Base-by-base conservation (phyloP, 2,113 vertebrate genomes). In the Oreochromis aureus region DNA sequence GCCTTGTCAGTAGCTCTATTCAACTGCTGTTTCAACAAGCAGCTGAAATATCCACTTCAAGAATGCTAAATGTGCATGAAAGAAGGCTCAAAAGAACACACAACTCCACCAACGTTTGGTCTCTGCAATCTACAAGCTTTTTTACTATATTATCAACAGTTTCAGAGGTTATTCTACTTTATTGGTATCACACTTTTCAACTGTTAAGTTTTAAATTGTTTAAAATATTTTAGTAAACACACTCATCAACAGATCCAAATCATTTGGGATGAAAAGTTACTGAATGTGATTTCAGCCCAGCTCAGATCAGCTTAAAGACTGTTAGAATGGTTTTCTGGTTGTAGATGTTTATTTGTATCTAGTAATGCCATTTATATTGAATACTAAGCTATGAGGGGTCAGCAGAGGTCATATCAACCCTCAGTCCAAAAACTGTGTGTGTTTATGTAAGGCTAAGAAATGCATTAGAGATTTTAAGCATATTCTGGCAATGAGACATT, bases 21-120 rank as follows among this genome's bases (percentile, higher is more conserved):
- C 71, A 84, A 81, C 93, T 86, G 91, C 91, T 91, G 84, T 91
- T 91, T 91, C 91, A 94, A 90, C 91, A 88, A 81, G 87, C 88
- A 51, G 94, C 87, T 87, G 36, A 86, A 39, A 82, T 88, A 58
- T 88, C 82, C 89, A 83, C 91, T 88, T 89, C 61, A 83, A 91
- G 84, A 93, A 92, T 90, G 87, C 84, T 69, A 91, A 88, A 89
- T 89, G 85, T 95, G 94, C 95, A 96, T 96, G 95, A 90, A 86
- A 81, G 89, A 86, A 83, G 81, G 89, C 91, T 80, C 80, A 19
- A 81, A 83, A 59, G 81, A 92, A 91, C 36, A 55, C 87, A 88
- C 81, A 81, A 81, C 89, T 87, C 88, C 89, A 86, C 88, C 86
- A 83, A 71, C 80, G 55, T 82, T 88, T 78, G 87, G 61, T 85